Evolutionary conservation across 2,888 invertebrate genomes (phyloP), one percentile per base, ranked within the genome.

Genomic region (Drosophila atripex): DNA sequence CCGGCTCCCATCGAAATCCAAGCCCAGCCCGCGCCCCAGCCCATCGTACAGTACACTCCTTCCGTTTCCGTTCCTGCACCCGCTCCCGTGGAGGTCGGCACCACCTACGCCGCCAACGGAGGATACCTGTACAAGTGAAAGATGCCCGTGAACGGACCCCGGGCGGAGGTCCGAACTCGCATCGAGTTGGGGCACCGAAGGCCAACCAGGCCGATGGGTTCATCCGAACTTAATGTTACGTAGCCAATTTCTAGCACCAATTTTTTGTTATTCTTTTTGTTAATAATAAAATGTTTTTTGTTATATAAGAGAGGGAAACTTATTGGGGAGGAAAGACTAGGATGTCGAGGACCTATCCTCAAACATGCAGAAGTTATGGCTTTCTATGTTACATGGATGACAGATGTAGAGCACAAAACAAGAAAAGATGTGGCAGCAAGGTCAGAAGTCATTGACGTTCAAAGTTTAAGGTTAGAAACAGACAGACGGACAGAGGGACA

Each of bases 81-180:
- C n/a, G 35, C 11, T 32, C 59, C 56, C 18, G 41, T 43, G n/a
- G 63, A 78, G 43, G 35, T 66, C 21, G 80, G 73, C 57, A 90
- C 90, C 49, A 71, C 14, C 16, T 89, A 89, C 46, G 87, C 68
- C 45, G 47, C 59, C 54, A 87, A 89, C 46, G 90, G 90, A 39
- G 90, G 89, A 38, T 89, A 89, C 52, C 64, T 89, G 38, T 89
- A 89, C 56, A 50, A 70, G 16, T 63, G 63, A n/a, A 14, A 73
- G 45, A 14, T 50, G 68, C 69, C 21, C 25, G 65, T 65, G 65
- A 53, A 65, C 32, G 53, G 65, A 53, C 46, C 49, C 39, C 18
- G n/a, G 18, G 52, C 51, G 23, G 64, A 64, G 45, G 64, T 72
- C 72, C 58, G 71, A 76, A 75, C 65, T 80, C 76, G 80, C 80